These are phyloP conservation scores for Elmis aenea DNA, from an alignment of 2,888 invertebrate genomes.

Conservation along the genomic window DNA sequence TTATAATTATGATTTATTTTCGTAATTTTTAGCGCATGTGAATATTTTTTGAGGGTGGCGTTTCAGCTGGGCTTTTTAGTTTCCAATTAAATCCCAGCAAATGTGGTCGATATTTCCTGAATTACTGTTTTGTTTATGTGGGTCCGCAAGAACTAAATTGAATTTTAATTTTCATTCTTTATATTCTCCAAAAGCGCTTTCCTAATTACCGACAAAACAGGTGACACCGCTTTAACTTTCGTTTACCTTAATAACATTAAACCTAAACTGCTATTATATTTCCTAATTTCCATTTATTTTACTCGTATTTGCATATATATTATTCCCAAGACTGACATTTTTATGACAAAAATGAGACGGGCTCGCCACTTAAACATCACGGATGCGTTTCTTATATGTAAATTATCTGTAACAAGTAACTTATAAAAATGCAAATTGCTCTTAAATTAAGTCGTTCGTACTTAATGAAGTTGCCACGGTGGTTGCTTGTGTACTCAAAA, in stretches of 20 bases:
- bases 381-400: slow-evolving; percentile 26
- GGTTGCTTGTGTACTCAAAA: too few relatives aligned
- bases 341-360: slow-evolving; percentile 21
- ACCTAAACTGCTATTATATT: slow-evolving; percentile 24
- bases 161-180: too few relatives aligned
- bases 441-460: slow-evolving; percentile 24
- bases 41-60: too few relatives aligned
- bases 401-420: slow-evolving; percentile 21
- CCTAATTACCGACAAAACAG: too few relatives aligned
- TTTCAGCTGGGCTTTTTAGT: too few relatives aligned
- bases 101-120: too few relatives aligned
- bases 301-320: slow-evolving; percentile 25
- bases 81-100: too few relatives aligned
- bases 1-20: too few relatives aligned
- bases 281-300: slow-evolving; percentile 29
- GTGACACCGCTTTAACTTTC: slow-evolving; percentile 22
- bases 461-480: slow-evolving; percentile 19
- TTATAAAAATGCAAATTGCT: slow-evolving; percentile 28
- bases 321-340: slow-evolving; percentile 21
- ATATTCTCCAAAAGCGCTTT: too few relatives aligned
- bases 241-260: slow-evolving; percentile 12
- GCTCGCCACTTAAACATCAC: slow-evolving; percentile 19
- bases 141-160: too few relatives aligned
- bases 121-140: too few relatives aligned
- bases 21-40: too few relatives aligned